Evolutionary conservation across 2,113 vertebrate species (phyloP).

Genomic region (Cardinalis cardinalis): DNA sequence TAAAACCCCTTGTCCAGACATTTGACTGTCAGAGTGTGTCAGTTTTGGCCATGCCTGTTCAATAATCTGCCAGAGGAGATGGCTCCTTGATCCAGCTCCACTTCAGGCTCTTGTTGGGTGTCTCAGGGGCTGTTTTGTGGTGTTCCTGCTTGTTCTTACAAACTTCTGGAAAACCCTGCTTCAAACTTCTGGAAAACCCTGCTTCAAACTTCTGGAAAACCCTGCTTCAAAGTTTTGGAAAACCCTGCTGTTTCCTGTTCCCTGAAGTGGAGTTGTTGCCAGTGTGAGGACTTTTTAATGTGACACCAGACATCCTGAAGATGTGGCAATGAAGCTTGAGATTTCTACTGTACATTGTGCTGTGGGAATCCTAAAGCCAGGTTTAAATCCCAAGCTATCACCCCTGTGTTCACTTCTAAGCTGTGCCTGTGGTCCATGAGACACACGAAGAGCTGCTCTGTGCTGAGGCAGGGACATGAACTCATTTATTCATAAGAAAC

Average conservation of each 20-base stretch:
- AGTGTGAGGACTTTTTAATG: not conserved
- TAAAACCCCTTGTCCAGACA: not conserved
- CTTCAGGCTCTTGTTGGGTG: not conserved
- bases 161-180: not conserved
- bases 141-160: not conserved
- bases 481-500: not conserved
- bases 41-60: not conserved
- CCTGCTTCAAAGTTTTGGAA: not conserved
- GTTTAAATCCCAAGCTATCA: not conserved
- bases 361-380: not conserved
- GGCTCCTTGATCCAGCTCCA: accelerated
- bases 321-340: accelerated
- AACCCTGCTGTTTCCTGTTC: not conserved
- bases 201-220: not conserved
- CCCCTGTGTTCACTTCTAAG: not conserved
- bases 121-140: not conserved
- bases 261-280: not conserved
- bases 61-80: not conserved
- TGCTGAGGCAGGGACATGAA: not conserved
- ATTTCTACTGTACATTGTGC: accelerated
- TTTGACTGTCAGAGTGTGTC: not conserved
- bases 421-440: not conserved
- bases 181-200: not conserved
- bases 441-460: accelerated
- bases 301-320: not conserved